phyloP scores from a whole-genome alignment of 2,888 invertebrate genomes.

The Athalia rosae region DNA sequence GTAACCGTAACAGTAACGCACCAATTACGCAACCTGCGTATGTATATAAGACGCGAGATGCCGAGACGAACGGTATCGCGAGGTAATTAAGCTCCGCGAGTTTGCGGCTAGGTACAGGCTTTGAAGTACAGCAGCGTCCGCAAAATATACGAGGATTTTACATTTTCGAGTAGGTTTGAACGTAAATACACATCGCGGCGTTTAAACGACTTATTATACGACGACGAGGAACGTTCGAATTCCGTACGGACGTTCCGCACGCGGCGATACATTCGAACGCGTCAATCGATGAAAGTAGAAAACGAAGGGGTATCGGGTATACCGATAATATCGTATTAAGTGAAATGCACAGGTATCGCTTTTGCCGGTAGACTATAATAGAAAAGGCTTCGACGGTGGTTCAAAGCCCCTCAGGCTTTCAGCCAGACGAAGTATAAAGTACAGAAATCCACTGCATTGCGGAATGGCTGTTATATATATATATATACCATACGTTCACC shows the following conservation, averaged over 20 bases:
- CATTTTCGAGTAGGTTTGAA: too few species aligned
- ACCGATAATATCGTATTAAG: too few species aligned
- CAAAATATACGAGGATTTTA: not conserved
- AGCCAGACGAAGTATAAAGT: slow-evolving; percentile 48
- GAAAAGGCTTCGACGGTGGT: slow-evolving; percentile 10
- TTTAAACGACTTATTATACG: too few species aligned
- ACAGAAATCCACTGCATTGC: slow-evolving; percentile 42
- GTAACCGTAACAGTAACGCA: slow-evolving; percentile 51
- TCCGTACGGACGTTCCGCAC: too few species aligned
- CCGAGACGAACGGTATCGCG: slow-evolving; percentile 35
- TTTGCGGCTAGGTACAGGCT: slow-evolving; percentile 21
- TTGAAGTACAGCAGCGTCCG: slow-evolving; percentile 39
- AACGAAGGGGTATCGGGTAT: too few species aligned
- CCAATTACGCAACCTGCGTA: slow-evolving; percentile 38
- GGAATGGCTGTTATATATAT: slow-evolving; percentile 26
- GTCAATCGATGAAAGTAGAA: too few species aligned
- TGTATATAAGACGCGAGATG: slow-evolving; percentile 23
- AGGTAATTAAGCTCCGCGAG: slow-evolving; percentile 38
- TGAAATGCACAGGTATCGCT: not conserved
- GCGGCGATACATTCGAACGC: too few species aligned
- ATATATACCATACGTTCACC: slow-evolving; percentile 12
- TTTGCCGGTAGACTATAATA: slow-evolving; percentile 4
- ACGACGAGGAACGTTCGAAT: too few species aligned
- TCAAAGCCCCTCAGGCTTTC: slow-evolving; percentile 45
- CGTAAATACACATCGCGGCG: too few species aligned